phyloP scores from a whole-genome alignment of 2,888 invertebrate genomes.

The Branchellion lobata region DNA sequence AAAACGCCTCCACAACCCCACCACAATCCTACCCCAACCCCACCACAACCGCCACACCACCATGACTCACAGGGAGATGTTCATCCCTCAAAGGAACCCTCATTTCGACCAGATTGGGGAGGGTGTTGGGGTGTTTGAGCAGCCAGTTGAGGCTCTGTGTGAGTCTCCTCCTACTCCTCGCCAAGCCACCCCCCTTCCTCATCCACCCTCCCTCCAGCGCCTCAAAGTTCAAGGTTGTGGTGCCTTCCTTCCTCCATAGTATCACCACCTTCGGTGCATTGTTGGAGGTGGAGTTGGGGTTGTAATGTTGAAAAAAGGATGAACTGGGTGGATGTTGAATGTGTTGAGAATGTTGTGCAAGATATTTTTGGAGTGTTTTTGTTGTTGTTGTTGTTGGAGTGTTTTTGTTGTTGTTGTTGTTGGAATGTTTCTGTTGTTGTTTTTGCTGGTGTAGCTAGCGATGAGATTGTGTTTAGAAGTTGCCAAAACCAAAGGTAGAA shows the following conservation, averaged over 20 bases:
- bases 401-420: too few species aligned
- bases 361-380: too few species aligned
- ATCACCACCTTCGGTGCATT: conserved; percentile 70
- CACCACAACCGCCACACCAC: neutral
- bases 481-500: too few species aligned
- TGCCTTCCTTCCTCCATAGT: conserved; percentile 75
- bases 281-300: too few species aligned
- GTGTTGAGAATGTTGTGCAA: too few species aligned
- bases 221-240: conserved; percentile 79
- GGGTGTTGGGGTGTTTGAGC: conserved; percentile 40
- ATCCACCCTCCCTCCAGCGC: conserved; percentile 74
- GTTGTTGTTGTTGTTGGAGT: too few species aligned
- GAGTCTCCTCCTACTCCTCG: conserved; percentile 45
- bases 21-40: neutral
- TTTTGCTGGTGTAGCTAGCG: too few species aligned
- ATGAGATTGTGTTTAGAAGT: too few species aligned
- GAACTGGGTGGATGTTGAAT: too few species aligned
- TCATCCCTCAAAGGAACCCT: conserved; percentile 49
- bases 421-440: too few species aligned
- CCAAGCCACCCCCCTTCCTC: neutral
- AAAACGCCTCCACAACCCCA: neutral
- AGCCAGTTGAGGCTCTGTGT: conserved; percentile 46
- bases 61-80: conserved; percentile 43
- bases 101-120: conserved; percentile 46
- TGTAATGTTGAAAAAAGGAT: too few species aligned